These are phyloP conservation scores for Drosophila fuyamai DNA, from an alignment of 1,140 invertebrate species.

Conservation along the genomic window DNA sequence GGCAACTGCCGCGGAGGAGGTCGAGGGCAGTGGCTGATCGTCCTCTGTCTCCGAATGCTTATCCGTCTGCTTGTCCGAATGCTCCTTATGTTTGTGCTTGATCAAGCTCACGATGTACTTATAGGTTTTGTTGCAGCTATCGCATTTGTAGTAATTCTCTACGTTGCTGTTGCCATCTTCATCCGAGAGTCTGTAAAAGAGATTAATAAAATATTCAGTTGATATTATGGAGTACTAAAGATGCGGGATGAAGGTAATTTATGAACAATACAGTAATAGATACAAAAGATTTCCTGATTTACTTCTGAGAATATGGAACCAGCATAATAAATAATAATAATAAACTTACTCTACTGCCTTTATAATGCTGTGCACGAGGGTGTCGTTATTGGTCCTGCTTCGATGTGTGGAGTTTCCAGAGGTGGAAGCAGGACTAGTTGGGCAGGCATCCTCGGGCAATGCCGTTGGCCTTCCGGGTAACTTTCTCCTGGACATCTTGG, in stretches of 20 bases:
- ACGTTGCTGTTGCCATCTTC: slow-evolving; percentile 46
- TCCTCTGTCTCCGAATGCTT: slow-evolving; percentile 37
- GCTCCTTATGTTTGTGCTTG: slow-evolving; percentile 64
- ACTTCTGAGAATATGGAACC: not conserved
- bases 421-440: slow-evolving; percentile 12
- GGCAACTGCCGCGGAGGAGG: slow-evolving; percentile 12
- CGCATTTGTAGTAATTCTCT: slow-evolving; percentile 70
- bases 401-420: slow-evolving; percentile 7
- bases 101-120: slow-evolving; percentile 70
- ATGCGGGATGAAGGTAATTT: not conserved
- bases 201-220: not conserved
- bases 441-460: slow-evolving; percentile 7
- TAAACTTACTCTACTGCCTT: slow-evolving; percentile 54
- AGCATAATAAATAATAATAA: not conserved
- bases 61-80: slow-evolving; percentile 18
- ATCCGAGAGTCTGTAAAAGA: slow-evolving; percentile 47
- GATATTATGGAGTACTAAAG: not conserved
- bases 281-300: not conserved
- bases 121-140: slow-evolving; percentile 62
- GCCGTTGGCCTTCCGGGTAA: slow-evolving; percentile 9
- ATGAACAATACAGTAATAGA: not conserved
- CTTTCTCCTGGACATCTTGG: slow-evolving; percentile 16
- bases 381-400: slow-evolving; percentile 34
- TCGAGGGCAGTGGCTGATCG: slow-evolving; percentile 32
- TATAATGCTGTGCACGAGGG: slow-evolving; percentile 62